These are phyloP conservation scores for Rotaria sp. DNA, from an alignment of 2,888 invertebrate genomes.

Conservation along the genomic window DNA sequence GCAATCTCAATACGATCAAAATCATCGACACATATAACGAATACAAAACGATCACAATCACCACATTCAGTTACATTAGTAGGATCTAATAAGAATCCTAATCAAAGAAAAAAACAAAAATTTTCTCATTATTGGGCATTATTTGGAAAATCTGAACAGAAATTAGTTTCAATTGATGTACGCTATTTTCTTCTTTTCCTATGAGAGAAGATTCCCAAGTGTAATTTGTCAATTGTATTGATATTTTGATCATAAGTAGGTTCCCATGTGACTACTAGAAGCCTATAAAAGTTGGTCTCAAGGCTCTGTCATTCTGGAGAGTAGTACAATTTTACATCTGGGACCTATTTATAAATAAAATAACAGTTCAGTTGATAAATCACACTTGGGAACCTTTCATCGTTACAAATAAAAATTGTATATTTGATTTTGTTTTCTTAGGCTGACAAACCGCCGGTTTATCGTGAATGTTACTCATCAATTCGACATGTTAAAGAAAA, in stretches of 20 bases:
- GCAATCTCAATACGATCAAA: not conserved
- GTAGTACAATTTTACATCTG: too few relatives aligned
- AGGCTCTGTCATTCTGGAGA: too few relatives aligned
- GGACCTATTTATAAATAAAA: too few relatives aligned
- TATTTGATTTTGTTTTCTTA: conserved; percentile 53
- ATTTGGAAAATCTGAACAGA: not conserved
- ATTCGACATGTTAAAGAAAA: conserved; percentile 72
- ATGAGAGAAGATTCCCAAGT: too few relatives aligned
- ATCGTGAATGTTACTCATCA: conserved; percentile 76
- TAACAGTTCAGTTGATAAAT: too few relatives aligned
- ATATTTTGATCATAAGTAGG: too few relatives aligned
- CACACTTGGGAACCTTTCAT: too few relatives aligned
- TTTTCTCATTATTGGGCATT: not conserved
- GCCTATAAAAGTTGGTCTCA: too few relatives aligned
- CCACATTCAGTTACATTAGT: not conserved
- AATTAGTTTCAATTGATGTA: conserved; percentile 12
- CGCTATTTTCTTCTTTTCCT: not conserved
- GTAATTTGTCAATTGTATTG: too few relatives aligned
- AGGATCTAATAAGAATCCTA: not conserved
- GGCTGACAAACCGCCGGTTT: conserved; percentile 69
- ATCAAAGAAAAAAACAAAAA: not conserved
- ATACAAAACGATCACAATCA: conserved; percentile 22
- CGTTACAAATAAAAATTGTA: too few relatives aligned
- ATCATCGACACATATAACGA: not conserved
- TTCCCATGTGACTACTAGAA: too few relatives aligned